Evolutionary conservation across 2,113 vertebrate genomes (phyloP).

Genomic region (Choloepus hoffmanni): DNA sequence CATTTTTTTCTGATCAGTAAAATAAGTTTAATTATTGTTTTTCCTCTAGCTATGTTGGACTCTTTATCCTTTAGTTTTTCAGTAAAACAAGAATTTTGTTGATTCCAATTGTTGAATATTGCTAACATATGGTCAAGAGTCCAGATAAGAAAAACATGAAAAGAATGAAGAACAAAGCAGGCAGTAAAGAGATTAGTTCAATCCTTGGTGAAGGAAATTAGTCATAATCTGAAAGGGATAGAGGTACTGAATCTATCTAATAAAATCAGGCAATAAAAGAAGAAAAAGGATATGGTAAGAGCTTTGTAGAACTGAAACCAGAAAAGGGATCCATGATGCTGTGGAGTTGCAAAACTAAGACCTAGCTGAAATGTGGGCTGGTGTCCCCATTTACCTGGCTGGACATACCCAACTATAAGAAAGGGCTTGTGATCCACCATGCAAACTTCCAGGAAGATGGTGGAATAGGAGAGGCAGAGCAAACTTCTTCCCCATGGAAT

Average conservation of each 20-base stretch:
- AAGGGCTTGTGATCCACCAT: not conserved
- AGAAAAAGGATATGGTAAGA: not conserved
- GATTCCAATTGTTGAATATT: not conserved
- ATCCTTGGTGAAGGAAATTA: not conserved
- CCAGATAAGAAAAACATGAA: not conserved
- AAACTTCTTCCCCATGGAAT: too few relatives aligned
- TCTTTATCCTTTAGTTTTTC: not conserved
- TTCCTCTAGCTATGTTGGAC: not conserved
- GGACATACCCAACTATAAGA: not conserved
- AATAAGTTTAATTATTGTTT: slow-evolving; percentile 1
- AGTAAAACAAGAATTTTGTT: not conserved
- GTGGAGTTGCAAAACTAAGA: not conserved
- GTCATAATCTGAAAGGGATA: not conserved
- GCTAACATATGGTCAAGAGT: not conserved
- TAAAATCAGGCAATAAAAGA: not conserved
- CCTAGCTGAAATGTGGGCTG: not conserved
- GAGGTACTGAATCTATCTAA: not conserved
- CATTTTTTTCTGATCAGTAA: not conserved
- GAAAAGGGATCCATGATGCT: not conserved
- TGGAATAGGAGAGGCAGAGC: too few relatives aligned
- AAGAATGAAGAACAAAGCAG: not conserved
- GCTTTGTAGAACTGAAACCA: not conserved
- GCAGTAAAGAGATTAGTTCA: not conserved
- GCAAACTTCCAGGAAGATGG: too few relatives aligned
- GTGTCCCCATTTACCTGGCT: not conserved